Evolutionary conservation across 2,888 invertebrate species (phyloP).

Genomic region (Glaucopsyche alexis): DNA sequence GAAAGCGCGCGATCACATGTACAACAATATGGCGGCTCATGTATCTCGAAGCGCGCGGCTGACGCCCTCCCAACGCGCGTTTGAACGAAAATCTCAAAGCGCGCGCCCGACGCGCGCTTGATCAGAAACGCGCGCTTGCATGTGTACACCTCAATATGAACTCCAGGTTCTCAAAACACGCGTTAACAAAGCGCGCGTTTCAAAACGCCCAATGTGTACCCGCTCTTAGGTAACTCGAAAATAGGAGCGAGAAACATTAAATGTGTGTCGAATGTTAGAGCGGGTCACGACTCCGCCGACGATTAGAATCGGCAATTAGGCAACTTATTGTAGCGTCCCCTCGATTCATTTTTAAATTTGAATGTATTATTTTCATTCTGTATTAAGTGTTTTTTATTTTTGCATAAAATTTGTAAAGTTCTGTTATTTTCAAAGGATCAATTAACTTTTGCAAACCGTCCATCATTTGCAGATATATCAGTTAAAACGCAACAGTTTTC

Average conservation of each 20-base stretch:
- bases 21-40: too few relatives aligned
- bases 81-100: too few relatives aligned
- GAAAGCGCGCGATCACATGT: too few relatives aligned
- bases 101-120: too few relatives aligned
- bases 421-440: not conserved
- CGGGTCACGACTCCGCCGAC: constrained; percentile 20
- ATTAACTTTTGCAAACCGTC: not conserved
- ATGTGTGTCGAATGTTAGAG: constrained; percentile 24
- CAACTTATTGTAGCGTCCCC: constrained; percentile 17
- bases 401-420: not conserved
- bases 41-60: too few relatives aligned
- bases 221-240: constrained; percentile 1
- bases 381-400: not conserved
- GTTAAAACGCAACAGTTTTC: not conserved
- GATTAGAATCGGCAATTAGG: constrained; percentile 28
- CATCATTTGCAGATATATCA: not conserved
- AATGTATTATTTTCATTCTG: constrained; percentile 1
- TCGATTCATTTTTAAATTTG: constrained; percentile 22
- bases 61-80: too few relatives aligned
- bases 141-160: too few relatives aligned
- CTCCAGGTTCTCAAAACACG: too few relatives aligned
- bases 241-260: constrained; percentile 20
- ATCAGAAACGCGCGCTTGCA: too few relatives aligned
- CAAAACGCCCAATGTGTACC: too few relatives aligned
- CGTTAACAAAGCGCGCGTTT: too few relatives aligned